Percentiles rank a stretch among this genome's conserved stretches.
These are phyloP conservation scores for Papilio xuthus DNA, from an alignment of 1,140 invertebrate genomes.

Conservation along the genomic window DNA sequence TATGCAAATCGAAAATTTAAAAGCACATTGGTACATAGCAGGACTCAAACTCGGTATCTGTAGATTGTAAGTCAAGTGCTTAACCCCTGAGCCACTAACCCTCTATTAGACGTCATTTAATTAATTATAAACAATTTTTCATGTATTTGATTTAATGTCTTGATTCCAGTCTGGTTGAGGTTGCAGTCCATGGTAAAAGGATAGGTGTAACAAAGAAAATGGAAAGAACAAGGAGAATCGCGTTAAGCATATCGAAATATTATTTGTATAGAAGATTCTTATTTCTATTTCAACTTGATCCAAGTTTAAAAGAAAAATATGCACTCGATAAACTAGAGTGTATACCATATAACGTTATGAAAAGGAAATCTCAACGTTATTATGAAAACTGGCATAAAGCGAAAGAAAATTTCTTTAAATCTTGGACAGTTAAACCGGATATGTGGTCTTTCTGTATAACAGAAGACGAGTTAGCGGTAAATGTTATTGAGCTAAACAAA, in stretches of 20 bases:
- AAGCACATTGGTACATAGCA: too few relatives aligned
- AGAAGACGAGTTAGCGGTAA: not conserved
- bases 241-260: conserved; percentile 85
- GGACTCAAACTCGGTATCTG: too few relatives aligned
- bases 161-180: conserved; percentile 84
- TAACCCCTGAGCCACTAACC: too few relatives aligned
- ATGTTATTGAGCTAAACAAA: not conserved
- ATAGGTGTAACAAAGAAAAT: conserved; percentile 91
- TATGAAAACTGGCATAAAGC: conserved; percentile 75
- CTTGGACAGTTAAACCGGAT: conserved; percentile 83
- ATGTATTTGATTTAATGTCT: conserved; percentile 42
- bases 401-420: conserved; percentile 80
- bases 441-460: conserved; percentile 74
- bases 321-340: conserved; percentile 50
- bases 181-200: conserved; percentile 89
- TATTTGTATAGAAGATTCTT: conserved; percentile 84
- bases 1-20: too few relatives aligned
- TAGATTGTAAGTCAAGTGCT: too few relatives aligned
- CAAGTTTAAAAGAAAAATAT: conserved; percentile 53
- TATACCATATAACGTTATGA: conserved; percentile 79
- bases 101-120: too few relatives aligned
- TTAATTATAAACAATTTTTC: too few relatives aligned
- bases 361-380: conserved; percentile 76
- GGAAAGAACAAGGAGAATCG: conserved; percentile 76
- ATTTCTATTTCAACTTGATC: conserved; percentile 69